These are phyloP conservation scores for Drosophila nebulosa DNA, from an alignment of 1,140 invertebrate genomes.

Conservation along the genomic window DNA sequence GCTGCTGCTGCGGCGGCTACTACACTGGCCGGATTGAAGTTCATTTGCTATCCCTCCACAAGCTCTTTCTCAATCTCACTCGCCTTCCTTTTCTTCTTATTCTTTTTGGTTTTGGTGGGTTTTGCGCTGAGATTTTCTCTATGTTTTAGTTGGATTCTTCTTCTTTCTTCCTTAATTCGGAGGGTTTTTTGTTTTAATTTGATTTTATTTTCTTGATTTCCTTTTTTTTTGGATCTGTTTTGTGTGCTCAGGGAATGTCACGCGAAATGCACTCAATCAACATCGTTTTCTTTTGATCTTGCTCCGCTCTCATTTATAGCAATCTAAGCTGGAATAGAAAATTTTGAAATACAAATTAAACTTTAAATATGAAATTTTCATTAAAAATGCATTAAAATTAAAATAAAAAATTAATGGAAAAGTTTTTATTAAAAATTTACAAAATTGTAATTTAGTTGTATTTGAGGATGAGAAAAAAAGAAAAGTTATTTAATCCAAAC, in stretches of 20 bases:
- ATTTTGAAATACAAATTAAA: background rate
- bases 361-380: background rate
- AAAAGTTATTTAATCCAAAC: no score
- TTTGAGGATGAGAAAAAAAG: no score
- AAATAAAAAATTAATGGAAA: no score
- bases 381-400: no score
- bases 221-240: background rate
- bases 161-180: background rate
- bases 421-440: no score
- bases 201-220: background rate
- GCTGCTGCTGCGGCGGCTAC: constrained; percentile 61
- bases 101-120: background rate
- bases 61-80: background rate
- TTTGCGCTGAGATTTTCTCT: constrained; percentile 30
- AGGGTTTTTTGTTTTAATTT: background rate
- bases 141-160: constrained; percentile 1
- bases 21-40: constrained; percentile 65
- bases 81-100: background rate
- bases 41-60: constrained; percentile 52
- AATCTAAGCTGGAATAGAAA: constrained; percentile 9
- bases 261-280: constrained; percentile 73
- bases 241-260: constrained; percentile 57
- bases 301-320: constrained; percentile 41
- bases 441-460: no score
- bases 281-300: constrained; percentile 48